Evolutionary conservation across 2,797 vertebrate genomes (phyloP).

Genomic region (Harpagifer antarcticus): DNA sequence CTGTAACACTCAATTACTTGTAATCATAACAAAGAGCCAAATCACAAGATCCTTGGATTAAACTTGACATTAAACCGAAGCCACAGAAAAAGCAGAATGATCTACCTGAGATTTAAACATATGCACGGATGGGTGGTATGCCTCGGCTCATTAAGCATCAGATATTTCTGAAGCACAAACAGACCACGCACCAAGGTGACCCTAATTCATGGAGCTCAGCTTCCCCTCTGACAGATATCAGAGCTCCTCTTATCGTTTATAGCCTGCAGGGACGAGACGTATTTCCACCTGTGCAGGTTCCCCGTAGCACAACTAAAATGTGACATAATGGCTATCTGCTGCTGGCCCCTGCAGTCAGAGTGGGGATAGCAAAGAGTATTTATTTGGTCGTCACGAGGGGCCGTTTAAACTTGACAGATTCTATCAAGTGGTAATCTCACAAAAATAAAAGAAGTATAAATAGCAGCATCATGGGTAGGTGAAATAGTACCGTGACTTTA

Average conservation of each 20-base stretch:
- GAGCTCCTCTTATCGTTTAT: slow-evolving; percentile 43
- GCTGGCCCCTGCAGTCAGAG: slow-evolving; percentile 27
- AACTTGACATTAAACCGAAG: slow-evolving; percentile 4
- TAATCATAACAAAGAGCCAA: slow-evolving; percentile 36
- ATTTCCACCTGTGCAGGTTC: slow-evolving; percentile 50
- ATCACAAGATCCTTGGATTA: slow-evolving; percentile 4
- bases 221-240: slow-evolving; percentile 58
- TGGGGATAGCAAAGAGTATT: slow-evolving; percentile 15
- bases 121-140: neutral
- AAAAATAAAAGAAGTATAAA: neutral
- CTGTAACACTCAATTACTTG: slow-evolving; percentile 40
- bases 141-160: slow-evolving; percentile 45
- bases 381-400: slow-evolving; percentile 25
- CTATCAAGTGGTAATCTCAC: neutral
- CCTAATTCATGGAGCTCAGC: slow-evolving; percentile 60
- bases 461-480: slow-evolving; percentile 2
- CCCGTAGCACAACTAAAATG: slow-evolving; percentile 25
- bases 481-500: neutral
- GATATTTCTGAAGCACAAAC: slow-evolving; percentile 55
- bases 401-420: slow-evolving; percentile 24
- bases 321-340: slow-evolving; percentile 49
- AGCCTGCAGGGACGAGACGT: slow-evolving; percentile 42
- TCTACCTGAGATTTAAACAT: slow-evolving; percentile 18
- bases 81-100: neutral
- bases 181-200: slow-evolving; percentile 69